Evolutionary conservation across 2,888 invertebrate species (phyloP).

Genomic region (Drosophila testacea): DNA sequence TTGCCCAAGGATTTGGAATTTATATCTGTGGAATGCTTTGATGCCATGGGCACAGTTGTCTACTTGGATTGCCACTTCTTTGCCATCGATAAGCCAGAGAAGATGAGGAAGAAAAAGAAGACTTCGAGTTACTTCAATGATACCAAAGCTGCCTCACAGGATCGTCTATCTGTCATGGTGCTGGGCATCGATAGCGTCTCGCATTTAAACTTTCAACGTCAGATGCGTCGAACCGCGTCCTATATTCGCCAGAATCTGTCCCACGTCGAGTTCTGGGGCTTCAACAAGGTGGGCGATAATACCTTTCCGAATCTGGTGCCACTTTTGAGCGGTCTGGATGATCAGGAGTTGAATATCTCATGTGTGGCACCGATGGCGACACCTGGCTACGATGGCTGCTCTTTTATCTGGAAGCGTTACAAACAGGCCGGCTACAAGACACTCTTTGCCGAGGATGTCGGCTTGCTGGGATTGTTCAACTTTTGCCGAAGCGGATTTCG

Average conservation of each 20-base stretch:
- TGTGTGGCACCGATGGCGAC: conserved; percentile 87
- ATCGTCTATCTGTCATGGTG: conserved; percentile 89
- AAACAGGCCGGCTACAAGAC: conserved; percentile 91
- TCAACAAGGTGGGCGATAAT: conserved; percentile 97
- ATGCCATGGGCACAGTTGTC: conserved; percentile 85
- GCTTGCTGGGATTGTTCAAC: conserved; percentile 92
- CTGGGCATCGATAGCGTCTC: conserved; percentile 95
- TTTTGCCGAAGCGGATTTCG: conserved; percentile 91
- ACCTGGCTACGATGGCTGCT: conserved; percentile 91
- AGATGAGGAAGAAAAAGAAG: not conserved
- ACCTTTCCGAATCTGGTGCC: conserved; percentile 96
- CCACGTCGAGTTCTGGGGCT: conserved; percentile 92
- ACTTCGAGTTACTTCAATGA: conserved; percentile 29
- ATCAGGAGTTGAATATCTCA: conserved; percentile 87
- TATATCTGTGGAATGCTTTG: conserved; percentile 88
- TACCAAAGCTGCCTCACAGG: conserved; percentile 1
- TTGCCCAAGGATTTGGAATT: conserved; percentile 87
- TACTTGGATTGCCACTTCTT: conserved; percentile 89
- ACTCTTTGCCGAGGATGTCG: conserved; percentile 93
- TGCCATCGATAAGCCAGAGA: conserved; percentile 81
- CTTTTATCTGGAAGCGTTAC: conserved; percentile 94
- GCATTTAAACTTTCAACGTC: conserved; percentile 92
- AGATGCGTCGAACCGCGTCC: conserved; percentile 90
- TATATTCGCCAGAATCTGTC: conserved; percentile 86
- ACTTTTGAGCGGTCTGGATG: conserved; percentile 90